Evolutionary conservation across 2,113 vertebrate genomes (phyloP).

Genomic region (Gopherus flavomarginatus): DNA sequence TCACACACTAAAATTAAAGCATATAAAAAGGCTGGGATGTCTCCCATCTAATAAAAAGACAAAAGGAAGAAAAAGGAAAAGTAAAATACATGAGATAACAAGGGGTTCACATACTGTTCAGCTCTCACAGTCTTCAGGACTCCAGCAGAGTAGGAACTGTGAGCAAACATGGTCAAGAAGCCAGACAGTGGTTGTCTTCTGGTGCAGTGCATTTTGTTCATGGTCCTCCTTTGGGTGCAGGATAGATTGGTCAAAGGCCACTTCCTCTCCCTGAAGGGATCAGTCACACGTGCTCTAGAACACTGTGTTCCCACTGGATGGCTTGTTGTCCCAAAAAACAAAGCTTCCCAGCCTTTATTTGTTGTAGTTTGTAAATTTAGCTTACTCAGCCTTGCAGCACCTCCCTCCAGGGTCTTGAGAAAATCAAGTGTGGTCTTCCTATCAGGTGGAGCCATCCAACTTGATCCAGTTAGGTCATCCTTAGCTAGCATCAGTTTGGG

Average conservation of each 20-base stretch:
- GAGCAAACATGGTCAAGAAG: not conserved
- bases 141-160: not conserved
- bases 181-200: fast-evolving
- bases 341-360: not conserved
- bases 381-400: not conserved
- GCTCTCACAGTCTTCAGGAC: not conserved
- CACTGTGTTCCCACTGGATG: fast-evolving
- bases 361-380: not conserved
- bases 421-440: not conserved
- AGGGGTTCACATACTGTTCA: not conserved
- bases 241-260: not conserved
- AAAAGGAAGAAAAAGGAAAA: not conserved
- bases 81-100: not conserved
- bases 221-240: fast-evolving
- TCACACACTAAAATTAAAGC: not conserved
- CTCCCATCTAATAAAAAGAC: not conserved
- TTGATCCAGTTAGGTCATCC: not conserved
- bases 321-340: not conserved
- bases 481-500: not conserved
- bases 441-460: not conserved
- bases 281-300: not conserved
- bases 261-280: not conserved
- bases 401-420: not conserved
- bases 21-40: not conserved
- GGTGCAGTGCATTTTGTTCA: not conserved